Evolutionary conservation across 1,140 invertebrate species (phyloP).

Genomic region (Drosophila azteca): DNA sequence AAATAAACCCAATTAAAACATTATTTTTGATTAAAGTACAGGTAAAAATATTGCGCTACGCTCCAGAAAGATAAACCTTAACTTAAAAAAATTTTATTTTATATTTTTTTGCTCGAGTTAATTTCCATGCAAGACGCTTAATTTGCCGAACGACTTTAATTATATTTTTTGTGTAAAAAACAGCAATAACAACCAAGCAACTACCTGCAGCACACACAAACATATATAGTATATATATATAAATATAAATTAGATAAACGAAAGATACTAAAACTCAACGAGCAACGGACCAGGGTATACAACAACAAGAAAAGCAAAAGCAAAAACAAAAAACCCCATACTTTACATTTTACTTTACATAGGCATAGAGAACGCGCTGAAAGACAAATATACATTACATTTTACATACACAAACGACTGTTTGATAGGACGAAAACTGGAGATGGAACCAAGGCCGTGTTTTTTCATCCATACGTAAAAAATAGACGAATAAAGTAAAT

Average conservation of each 20-base stretch:
- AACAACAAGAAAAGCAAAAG: constrained; percentile 15
- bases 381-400: constrained; percentile 33
- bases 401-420: constrained; percentile 31
- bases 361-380: constrained; percentile 46
- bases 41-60: too few species aligned
- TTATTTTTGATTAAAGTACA: not conserved
- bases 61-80: too few species aligned
- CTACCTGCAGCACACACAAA: constrained; percentile 66
- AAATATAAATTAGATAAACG: constrained; percentile 54
- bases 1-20: not conserved
- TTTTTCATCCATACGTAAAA: too few species aligned
- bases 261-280: constrained; percentile 46
- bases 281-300: constrained; percentile 70
- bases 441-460: too few species aligned
- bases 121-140: constrained; percentile 53
- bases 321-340: not conserved
- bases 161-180: constrained; percentile 24
- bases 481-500: too few species aligned
- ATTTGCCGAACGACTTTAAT: constrained; percentile 33
- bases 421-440: constrained; percentile 22
- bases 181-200: constrained; percentile 66
- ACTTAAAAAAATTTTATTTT: constrained; percentile 18
- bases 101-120: constrained; percentile 19
- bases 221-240: constrained; percentile 47
- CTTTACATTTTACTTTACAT: constrained; percentile 45